Evolutionary conservation across 2,113 vertebrate genomes (phyloP).

Genomic region (Astur gentilis): DNA sequence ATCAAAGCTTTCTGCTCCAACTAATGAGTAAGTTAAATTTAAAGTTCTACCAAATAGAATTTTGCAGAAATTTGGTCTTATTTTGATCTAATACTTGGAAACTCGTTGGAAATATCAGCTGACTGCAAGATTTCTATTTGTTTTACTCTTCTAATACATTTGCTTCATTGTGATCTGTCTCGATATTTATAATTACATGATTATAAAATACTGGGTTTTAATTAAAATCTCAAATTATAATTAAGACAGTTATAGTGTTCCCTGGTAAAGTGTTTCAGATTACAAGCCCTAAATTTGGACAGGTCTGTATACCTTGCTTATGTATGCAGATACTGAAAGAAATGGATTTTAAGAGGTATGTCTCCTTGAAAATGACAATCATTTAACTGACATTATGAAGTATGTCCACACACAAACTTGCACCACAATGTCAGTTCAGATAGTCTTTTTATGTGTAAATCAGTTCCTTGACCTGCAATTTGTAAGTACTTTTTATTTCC

Average conservation of each 20-base stretch:
- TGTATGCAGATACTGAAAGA: background rate
- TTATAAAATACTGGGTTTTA: background rate
- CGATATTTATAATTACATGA: background rate
- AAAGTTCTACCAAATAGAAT: background rate
- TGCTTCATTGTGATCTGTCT: background rate
- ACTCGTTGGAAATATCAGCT: background rate
- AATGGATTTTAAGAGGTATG: background rate
- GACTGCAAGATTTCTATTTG: background rate
- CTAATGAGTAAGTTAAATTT: constrained; percentile 85
- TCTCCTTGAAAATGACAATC: background rate
- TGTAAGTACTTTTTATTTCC: background rate
- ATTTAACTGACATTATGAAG: background rate
- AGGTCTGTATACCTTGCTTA: background rate
- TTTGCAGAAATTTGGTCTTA: background rate
- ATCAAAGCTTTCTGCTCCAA: constrained; percentile 72
- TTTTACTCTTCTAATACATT: background rate
- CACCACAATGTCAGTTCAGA: background rate
- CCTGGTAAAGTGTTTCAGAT: background rate
- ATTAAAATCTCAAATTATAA: background rate
- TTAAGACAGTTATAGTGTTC: background rate
- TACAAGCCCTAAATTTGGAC: background rate
- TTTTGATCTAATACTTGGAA: background rate
- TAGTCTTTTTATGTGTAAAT: background rate
- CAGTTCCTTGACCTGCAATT: background rate
- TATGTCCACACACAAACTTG: background rate